Conservation (phyloP, 1,140 invertebrate species). For the Bombus sylvicola region DNA sequence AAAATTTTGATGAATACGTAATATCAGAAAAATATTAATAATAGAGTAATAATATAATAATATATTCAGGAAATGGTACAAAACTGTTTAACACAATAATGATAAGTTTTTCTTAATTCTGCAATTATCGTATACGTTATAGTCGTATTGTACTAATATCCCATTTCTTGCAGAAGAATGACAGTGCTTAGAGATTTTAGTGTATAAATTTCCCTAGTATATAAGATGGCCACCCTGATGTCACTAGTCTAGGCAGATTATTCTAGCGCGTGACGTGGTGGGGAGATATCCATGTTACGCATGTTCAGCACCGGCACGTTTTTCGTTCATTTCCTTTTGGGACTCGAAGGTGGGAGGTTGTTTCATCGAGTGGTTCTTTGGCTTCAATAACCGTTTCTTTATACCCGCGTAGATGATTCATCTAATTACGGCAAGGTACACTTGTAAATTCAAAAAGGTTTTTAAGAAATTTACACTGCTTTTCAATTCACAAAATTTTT, state of each 20-base stretch:
- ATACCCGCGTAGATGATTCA: slow-evolving; percentile 1
- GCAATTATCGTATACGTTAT: neutral
- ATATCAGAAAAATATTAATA: neutral
- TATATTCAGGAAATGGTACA: neutral
- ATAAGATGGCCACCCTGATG: neutral
- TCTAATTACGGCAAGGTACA: neutral
- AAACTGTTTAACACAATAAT: neutral
- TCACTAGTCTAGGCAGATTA: neutral
- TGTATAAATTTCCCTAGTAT: neutral
- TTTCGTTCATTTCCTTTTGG: slow-evolving; percentile 67
- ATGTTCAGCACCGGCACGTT: neutral
- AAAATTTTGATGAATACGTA: neutral
- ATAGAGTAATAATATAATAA: neutral
- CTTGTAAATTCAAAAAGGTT: neutral
- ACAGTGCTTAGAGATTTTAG: neutral
- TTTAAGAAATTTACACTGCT: too few species aligned
- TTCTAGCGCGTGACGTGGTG: neutral
- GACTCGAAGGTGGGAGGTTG: slow-evolving; percentile 31
- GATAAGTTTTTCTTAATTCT: neutral
- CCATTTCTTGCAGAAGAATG: neutral
- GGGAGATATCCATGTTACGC: neutral
- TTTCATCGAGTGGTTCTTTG: too few species aligned
- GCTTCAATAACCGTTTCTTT: neutral
- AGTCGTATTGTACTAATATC: neutral
- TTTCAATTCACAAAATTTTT: neutral